These are phyloP conservation scores for Calliphora vomitoria DNA, from an alignment of 2,888 invertebrate genomes.

Conservation along the genomic window DNA sequence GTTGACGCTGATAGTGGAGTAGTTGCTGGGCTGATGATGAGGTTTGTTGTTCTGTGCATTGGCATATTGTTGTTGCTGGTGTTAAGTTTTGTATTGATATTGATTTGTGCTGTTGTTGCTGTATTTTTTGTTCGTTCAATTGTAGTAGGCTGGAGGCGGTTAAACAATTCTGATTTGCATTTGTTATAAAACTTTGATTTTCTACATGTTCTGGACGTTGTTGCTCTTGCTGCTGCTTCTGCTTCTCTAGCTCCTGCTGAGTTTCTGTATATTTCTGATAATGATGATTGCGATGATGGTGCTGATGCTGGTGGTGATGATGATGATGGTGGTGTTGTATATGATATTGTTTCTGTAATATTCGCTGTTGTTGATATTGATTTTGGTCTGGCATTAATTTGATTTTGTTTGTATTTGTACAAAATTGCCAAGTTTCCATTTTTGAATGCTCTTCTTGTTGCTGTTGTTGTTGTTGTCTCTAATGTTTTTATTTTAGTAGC, in stretches of 20 bases:
- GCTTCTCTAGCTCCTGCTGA: conserved; percentile 21
- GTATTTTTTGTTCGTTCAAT: conserved; percentile 48
- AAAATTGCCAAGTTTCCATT: conserved; percentile 69
- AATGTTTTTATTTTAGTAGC: conserved; percentile 3
- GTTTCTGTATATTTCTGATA: conserved; percentile 19
- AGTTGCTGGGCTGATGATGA: conserved; percentile 56
- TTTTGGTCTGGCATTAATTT: conserved; percentile 64
- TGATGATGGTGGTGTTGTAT: conserved; percentile 64
- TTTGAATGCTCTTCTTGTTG: conserved; percentile 48
- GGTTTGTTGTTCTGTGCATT: conserved; percentile 53
- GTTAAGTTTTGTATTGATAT: conserved; percentile 42
- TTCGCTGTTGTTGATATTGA: conserved; percentile 60
- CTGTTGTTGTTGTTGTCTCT: background rate
- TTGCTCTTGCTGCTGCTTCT: conserved; percentile 18
- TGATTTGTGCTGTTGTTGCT: conserved; percentile 38
- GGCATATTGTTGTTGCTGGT: conserved; percentile 53
- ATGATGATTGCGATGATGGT: background rate
- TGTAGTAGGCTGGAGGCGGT: conserved; percentile 64
- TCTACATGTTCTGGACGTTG: conserved; percentile 61
- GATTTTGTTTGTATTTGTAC: conserved; percentile 64
- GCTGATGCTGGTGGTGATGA: background rate
- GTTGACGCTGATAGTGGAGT: conserved; percentile 51
- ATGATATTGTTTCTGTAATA: conserved; percentile 67
- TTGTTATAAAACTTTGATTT: conserved; percentile 68
- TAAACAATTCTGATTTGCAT: conserved; percentile 66